phyloP scores from a whole-genome alignment of 2,888 invertebrate species.

The Drosophila algonquin region DNA sequence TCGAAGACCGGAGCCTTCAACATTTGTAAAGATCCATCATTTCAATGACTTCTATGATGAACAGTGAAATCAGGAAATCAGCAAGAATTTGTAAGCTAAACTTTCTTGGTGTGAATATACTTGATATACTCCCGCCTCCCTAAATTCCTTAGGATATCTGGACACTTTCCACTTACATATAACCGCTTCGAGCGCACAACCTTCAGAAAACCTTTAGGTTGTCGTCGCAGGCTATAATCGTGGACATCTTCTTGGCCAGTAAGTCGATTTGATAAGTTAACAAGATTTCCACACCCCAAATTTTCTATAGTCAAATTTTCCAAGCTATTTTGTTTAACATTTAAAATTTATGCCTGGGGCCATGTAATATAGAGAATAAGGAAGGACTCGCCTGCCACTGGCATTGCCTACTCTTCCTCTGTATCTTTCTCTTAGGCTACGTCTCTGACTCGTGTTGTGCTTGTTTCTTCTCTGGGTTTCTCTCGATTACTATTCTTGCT shows the following conservation, averaged over 20 bases:
- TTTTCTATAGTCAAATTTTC: background rate
- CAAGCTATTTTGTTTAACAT: background rate
- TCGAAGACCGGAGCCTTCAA: background rate
- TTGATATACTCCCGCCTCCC: no score
- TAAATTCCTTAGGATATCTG: no score
- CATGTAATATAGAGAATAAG: background rate
- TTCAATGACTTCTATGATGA: background rate
- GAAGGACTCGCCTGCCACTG: conserved; percentile 10
- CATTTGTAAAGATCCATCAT: background rate
- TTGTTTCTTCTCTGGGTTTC: no score
- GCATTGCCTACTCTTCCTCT: conserved; percentile 17
- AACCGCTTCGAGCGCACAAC: background rate
- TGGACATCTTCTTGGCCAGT: background rate
- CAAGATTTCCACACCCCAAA: background rate
- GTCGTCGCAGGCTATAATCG: background rate
- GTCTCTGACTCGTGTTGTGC: conserved; percentile 7
- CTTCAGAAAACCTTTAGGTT: background rate
- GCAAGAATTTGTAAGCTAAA: no score
- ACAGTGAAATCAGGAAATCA: no score
- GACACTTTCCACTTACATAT: no score
- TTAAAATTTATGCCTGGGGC: background rate
- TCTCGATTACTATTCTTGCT: conserved; percentile 12
- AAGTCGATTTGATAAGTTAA: background rate
- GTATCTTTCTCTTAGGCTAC: conserved; percentile 17
- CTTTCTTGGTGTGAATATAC: no score